Evolutionary conservation across 1,140 invertebrate genomes (phyloP).

Genomic region (Heterodera schachtii): DNA sequence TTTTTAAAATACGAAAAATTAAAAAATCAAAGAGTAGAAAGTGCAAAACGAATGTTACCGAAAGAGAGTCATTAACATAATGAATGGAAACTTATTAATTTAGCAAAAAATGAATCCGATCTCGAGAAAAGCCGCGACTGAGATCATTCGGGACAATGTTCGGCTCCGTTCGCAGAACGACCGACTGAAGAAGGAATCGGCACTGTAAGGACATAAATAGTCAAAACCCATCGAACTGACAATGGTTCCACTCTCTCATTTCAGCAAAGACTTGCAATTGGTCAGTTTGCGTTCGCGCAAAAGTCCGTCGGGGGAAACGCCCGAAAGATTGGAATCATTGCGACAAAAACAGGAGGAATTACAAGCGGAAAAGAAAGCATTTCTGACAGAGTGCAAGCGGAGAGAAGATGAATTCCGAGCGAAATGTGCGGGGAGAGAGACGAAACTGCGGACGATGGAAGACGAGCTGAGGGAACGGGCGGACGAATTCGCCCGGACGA

Average conservation of each 20-base stretch:
- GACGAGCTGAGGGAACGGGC: slow-evolving; percentile 29
- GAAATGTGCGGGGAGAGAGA: slow-evolving; percentile 43
- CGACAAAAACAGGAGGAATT: slow-evolving; percentile 50
- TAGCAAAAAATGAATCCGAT: slow-evolving; percentile 15
- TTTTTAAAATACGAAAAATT: no score
- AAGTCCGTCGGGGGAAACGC: slow-evolving; percentile 41
- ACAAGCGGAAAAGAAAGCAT: slow-evolving; percentile 31
- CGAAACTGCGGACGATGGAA: slow-evolving; percentile 28
- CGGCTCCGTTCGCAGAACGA: slow-evolving; percentile 41
- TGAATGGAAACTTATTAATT: not conserved
- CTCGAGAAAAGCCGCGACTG: slow-evolving; percentile 40
- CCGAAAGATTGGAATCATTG: slow-evolving; percentile 45
- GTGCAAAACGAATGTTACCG: no score
- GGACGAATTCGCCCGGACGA: slow-evolving; percentile 31
- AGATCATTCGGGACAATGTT: slow-evolving; percentile 45
- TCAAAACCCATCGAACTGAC: no score
- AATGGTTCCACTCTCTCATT: not conserved
- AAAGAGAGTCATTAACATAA: no score
- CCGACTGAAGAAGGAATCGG: slow-evolving; percentile 38
- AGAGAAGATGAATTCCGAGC: slow-evolving; percentile 37
- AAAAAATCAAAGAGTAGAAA: no score
- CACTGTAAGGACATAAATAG: slow-evolving; percentile 29
- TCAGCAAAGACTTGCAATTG: not conserved
- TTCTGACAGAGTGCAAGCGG: slow-evolving; percentile 42
- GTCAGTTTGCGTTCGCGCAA: slow-evolving; percentile 26